Percentiles rank a stretch among this genome's conserved stretches.
These are phyloP conservation scores for Drosophila eugracilis DNA, from an alignment of 1,140 invertebrate species.

Conservation along the genomic window DNA sequence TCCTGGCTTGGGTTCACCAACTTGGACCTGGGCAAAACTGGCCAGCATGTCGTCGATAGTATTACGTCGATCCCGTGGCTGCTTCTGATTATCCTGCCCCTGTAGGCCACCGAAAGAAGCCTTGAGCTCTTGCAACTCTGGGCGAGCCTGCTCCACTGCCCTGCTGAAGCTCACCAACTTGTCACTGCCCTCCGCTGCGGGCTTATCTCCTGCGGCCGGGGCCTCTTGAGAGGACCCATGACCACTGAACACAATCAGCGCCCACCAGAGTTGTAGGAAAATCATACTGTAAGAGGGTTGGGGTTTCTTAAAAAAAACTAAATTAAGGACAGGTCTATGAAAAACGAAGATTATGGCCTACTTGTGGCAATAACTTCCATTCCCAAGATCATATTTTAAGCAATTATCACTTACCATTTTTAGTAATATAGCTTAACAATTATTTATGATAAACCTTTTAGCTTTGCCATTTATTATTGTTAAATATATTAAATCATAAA, in stretches of 20 bases:
- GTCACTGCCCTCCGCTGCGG: background rate
- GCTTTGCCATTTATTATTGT: no score
- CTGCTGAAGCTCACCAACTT: constrained; percentile 41
- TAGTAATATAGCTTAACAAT: no score
- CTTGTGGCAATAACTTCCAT: background rate
- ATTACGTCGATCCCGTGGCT: constrained; percentile 39
- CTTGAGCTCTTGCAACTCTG: constrained; percentile 45
- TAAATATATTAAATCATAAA: no score
- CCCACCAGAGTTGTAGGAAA: constrained; percentile 60
- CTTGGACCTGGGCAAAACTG: constrained; percentile 41
- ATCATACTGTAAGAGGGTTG: constrained; percentile 30
- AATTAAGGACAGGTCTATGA: background rate
- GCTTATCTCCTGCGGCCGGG: background rate
- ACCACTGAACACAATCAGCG: constrained; percentile 45
- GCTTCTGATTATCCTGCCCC: constrained; percentile 1
- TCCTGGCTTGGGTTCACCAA: background rate
- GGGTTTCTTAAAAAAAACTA: background rate
- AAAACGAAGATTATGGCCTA: background rate
- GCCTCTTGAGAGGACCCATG: background rate
- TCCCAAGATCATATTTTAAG: no score
- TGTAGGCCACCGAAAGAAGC: constrained; percentile 27
- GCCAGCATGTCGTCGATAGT: constrained; percentile 62
- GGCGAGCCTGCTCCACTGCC: constrained; percentile 43
- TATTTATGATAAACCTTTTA: no score
- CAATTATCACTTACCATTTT: no score